Percentiles rank a stretch among this genome's conserved stretches.
phyloP scores from a whole-genome alignment of 2,888 invertebrate species.

The Rhamnusium bicolor region DNA sequence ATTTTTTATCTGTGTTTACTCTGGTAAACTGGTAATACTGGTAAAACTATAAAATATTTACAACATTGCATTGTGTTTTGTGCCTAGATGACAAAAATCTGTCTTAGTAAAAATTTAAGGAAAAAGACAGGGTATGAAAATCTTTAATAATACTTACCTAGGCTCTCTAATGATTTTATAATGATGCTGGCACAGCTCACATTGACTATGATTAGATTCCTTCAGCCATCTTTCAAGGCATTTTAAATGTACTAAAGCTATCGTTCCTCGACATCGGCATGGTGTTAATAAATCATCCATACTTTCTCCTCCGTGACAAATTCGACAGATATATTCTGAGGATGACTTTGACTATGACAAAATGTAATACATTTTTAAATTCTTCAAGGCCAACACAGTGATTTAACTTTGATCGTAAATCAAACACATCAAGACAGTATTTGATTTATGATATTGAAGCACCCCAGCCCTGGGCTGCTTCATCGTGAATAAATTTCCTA shows the following conservation, averaged over 20 bases:
- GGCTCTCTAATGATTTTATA: slow-evolving; percentile 71
- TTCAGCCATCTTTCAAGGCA: slow-evolving; percentile 76
- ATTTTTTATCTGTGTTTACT: no score
- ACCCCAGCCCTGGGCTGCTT: no score
- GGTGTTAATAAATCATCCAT: slow-evolving; percentile 71
- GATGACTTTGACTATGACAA: slow-evolving; percentile 45
- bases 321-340: slow-evolving; percentile 65
- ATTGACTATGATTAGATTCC: slow-evolving; percentile 72
- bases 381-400: no score
- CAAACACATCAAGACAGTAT: no score
- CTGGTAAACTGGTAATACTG: no score
- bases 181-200: slow-evolving; percentile 75
- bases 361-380: background rate
- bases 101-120: no score
- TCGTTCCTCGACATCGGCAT: slow-evolving; percentile 74
- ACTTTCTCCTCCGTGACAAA: slow-evolving; percentile 70
- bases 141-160: slow-evolving; percentile 56
- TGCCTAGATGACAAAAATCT: background rate
- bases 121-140: no score
- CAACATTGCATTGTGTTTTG: background rate
- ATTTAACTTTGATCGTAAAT: no score
- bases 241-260: slow-evolving; percentile 74
- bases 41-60: no score
- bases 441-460: no score
- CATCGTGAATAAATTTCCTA: no score